Conservation (phyloP, 2,113 vertebrate genomes). For the Lates calcarifer region DNA sequence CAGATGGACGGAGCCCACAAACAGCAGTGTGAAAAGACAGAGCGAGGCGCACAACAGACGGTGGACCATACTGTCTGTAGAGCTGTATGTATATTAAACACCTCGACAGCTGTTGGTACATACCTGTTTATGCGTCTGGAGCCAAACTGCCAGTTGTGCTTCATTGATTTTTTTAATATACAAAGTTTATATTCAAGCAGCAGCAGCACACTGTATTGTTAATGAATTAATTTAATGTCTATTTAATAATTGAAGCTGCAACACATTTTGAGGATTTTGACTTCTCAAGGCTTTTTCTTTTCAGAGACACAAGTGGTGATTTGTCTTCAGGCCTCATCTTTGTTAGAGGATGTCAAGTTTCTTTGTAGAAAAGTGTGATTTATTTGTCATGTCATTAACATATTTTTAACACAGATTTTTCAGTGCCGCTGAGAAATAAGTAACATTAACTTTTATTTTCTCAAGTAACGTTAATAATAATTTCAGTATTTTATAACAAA, state of each 20-base stretch:
- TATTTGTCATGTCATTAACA: too few species aligned
- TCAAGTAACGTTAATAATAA: neutral
- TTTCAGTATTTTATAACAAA: neutral
- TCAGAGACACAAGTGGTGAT: neutral
- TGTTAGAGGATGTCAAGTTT: neutral
- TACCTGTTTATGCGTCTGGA: neutral
- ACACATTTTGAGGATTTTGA: neutral
- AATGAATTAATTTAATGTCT: conserved; percentile 8
- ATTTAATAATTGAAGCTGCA: conserved; percentile 21
- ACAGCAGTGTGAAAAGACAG: neutral
- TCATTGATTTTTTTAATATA: neutral
- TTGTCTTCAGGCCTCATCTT: neutral
- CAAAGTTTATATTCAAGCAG: conserved; percentile 3
- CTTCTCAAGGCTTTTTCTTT: neutral
- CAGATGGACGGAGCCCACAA: conserved; percentile 29
- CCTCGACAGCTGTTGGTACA: neutral
- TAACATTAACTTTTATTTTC: too few species aligned
- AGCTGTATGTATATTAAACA: neutral
- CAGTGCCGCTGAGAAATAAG: too few species aligned
- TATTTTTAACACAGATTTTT: too few species aligned
- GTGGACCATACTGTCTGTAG: neutral
- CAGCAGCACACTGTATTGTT: conserved; percentile 1
- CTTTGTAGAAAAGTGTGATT: too few species aligned
- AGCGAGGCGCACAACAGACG: conserved; percentile 7
- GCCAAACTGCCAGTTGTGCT: neutral